Evolutionary conservation across 1,140 invertebrate genomes (phyloP), one percentile per base, ranked within the genome.

Genomic region (Dreissena polymorpha): DNA sequence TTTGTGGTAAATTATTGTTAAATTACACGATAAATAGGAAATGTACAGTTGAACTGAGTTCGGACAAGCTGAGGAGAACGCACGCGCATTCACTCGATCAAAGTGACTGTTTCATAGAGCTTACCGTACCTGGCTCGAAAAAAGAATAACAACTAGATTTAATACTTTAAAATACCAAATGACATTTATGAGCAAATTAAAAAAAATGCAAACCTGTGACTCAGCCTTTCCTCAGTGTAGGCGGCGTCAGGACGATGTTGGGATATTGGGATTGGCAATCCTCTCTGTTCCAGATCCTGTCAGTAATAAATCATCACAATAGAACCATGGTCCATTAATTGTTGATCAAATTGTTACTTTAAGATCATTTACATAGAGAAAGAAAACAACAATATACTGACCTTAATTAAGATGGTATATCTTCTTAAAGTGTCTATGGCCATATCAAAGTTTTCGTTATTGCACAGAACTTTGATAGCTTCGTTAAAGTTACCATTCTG

Each of bases 211-310:
- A 2, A 39, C 39, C 60, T 63, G 68, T 78, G 76, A 73, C 82
- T 79, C 10, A 87, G 76, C 29, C 69, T 80, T 73, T 84, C 85
- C 63, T 84, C 76, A 23, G 80, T 80, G 57, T 86, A 84, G 21
- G 55, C 6, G 49, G 64, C 60, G 23, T 69, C n/a, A 78, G 88
- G 88, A n/a, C 81, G 83, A 74, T 86, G 71, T 5, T 86, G 76
- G 14, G 76, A 53, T 57, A 69, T 60, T 14, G 87, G 87, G 29
- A 87, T 23, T 29, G 63, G 10, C 49, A 72, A 60, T 0, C 77
- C 63, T 65, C 85, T 74, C 23, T 60, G 51, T 74, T 85, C 69
- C 27, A 86, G 76, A 51, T 86, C 79, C 87, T 89, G 25, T 60
- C 16, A 60, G 21, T 60, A 60, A n/a, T 60, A 60, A 3, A 60